These are phyloP conservation scores for Sphinx pinastri DNA, from an alignment of 2,888 invertebrate genomes.

Conservation along the genomic window DNA sequence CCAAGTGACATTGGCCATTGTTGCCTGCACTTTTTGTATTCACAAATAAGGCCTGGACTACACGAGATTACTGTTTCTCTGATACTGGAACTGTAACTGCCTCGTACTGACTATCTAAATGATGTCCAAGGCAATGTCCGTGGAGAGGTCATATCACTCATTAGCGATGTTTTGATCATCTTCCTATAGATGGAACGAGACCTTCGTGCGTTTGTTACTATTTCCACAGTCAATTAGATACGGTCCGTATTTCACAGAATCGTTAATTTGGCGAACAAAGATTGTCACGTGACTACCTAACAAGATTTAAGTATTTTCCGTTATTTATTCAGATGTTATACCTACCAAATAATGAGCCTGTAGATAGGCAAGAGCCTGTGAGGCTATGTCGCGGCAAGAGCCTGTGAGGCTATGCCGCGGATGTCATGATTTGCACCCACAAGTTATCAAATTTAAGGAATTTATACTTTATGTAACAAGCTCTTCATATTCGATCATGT, in stretches of 20 bases:
- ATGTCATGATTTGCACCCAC: too few species aligned
- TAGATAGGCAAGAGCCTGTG: too few species aligned
- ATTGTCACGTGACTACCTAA: neutral
- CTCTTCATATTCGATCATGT: too few species aligned
- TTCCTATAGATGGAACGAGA: neutral
- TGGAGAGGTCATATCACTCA: neutral
- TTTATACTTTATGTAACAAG: too few species aligned
- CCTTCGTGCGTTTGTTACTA: neutral
- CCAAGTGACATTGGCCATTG: neutral
- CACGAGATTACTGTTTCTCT: neutral
- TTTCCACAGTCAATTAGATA: constrained; percentile 6
- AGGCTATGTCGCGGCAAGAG: too few species aligned
- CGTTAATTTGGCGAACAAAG: neutral
- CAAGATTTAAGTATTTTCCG: neutral
- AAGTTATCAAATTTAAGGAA: too few species aligned
- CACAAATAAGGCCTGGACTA: too few species aligned
- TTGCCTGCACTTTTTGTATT: neutral
- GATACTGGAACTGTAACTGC: neutral
- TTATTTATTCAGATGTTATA: neutral
- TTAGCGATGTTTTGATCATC: neutral
- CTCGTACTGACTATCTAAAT: neutral
- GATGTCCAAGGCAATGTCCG: neutral
- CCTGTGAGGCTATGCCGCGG: too few species aligned
- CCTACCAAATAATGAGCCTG: too few species aligned
- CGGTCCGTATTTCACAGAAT: neutral